A percentile compares a stretch with the other conserved stretches of the same genome.
phyloP scores from a whole-genome alignment of 2,113 vertebrate genomes.

The Gobius niger region DNA sequence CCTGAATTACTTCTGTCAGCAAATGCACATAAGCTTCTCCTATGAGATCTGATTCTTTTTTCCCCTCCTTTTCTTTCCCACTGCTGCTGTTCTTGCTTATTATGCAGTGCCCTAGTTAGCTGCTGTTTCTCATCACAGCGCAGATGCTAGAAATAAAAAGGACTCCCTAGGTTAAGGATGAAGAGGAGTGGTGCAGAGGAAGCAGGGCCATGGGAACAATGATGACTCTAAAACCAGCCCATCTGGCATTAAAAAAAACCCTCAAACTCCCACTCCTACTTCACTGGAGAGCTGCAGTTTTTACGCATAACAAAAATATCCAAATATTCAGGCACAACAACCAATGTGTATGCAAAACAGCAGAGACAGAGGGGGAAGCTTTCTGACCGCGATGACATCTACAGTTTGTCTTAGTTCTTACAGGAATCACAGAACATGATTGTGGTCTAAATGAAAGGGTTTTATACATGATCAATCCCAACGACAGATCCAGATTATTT shows the following conservation, averaged over 20 bases:
- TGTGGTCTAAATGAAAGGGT: no score
- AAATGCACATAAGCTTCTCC: slow-evolving; percentile 46
- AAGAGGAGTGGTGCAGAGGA: slow-evolving; percentile 54
- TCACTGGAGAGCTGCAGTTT: slow-evolving; percentile 40
- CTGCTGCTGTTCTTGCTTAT: slow-evolving; percentile 68
- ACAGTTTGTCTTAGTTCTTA: no score
- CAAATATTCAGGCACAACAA: slow-evolving; percentile 37
- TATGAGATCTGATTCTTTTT: slow-evolving; percentile 34
- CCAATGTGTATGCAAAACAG: slow-evolving; percentile 44
- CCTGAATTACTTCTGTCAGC: slow-evolving; percentile 66
- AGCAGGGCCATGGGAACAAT: slow-evolving; percentile 43
- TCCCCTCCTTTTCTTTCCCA: slow-evolving; percentile 17
- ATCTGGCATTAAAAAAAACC: slow-evolving; percentile 24
- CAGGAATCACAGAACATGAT: no score
- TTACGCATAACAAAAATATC: slow-evolving; percentile 38
- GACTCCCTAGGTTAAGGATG: slow-evolving; percentile 52
- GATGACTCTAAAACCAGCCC: slow-evolving; percentile 43
- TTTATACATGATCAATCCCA: no score
- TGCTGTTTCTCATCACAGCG: slow-evolving; percentile 67
- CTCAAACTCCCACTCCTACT: slow-evolving; percentile 52
- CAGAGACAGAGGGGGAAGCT: slow-evolving; percentile 45
- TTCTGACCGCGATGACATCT: background rate
- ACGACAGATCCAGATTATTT: no score
- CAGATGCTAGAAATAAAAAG: slow-evolving; percentile 70
- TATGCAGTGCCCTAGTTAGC: slow-evolving; percentile 77